Conservation (phyloP, 1,140 invertebrate genomes). For the Drosophila saltans region DNA sequence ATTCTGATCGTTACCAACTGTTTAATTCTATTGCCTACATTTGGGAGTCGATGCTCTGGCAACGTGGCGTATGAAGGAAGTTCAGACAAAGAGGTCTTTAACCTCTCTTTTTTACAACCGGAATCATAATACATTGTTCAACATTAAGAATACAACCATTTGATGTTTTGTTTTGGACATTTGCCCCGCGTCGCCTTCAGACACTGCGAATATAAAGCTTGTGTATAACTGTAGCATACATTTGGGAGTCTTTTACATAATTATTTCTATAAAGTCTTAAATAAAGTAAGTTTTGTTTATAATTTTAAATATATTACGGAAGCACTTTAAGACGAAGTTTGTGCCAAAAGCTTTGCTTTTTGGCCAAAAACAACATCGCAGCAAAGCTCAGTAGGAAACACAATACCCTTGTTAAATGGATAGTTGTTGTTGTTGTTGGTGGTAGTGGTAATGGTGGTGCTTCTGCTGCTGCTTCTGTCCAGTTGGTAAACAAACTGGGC, state of each 20-base stretch:
- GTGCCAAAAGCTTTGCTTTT: not conserved
- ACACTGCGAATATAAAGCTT: not conserved
- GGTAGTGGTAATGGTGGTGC: slow-evolving; percentile 8
- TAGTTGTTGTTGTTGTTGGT: slow-evolving; percentile 14
- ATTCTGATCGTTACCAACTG: too few relatives aligned
- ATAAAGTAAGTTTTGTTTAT: not conserved
- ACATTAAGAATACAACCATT: too few relatives aligned
- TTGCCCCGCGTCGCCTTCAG: too few relatives aligned
- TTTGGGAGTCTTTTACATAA: not conserved
- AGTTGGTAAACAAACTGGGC: slow-evolving; percentile 63
- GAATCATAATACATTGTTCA: too few relatives aligned
- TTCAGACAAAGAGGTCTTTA: too few relatives aligned
- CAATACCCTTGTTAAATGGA: slow-evolving; percentile 4
- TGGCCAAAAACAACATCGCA: not conserved
- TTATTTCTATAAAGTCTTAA: too few relatives aligned
- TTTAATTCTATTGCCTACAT: not conserved
- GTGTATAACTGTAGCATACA: not conserved
- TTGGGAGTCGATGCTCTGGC: not conserved
- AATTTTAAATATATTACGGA: not conserved
- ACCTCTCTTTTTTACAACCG: too few relatives aligned
- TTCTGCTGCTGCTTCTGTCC: slow-evolving; percentile 3
- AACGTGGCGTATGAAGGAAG: too few relatives aligned
- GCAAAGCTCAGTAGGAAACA: slow-evolving; percentile 37
- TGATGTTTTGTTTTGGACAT: too few relatives aligned
- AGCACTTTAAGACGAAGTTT: not conserved